Percentiles rank a stretch among this genome's conserved stretches.
These are phyloP conservation scores for Brachyistius frenatus DNA, from an alignment of 2,113 vertebrate genomes.

Conservation along the genomic window DNA sequence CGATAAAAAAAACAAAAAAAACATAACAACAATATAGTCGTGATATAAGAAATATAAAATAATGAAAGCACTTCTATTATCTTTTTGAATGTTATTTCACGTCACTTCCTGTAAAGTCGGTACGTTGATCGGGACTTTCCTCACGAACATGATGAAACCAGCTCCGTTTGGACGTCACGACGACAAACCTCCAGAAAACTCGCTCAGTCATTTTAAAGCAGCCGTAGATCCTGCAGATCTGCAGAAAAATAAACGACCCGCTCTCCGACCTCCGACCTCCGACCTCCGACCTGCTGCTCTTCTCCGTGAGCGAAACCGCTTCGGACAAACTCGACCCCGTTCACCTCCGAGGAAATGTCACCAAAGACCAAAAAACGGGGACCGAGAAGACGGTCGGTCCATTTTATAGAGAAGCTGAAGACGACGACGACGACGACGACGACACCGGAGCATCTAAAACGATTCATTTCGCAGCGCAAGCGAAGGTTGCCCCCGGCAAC, in stretches of 20 bases:
- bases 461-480: no score
- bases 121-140: no score
- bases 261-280: neutral
- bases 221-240: neutral
- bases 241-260: neutral
- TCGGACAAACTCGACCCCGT: constrained; percentile 32
- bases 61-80: neutral
- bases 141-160: neutral
- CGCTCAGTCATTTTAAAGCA: neutral
- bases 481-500: no score
- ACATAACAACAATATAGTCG: no score
- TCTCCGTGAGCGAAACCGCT: constrained; percentile 54
- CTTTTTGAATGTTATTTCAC: constrained; percentile 7
- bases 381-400: neutral
- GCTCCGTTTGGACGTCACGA: neutral
- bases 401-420: neutral
- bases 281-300: constrained; percentile 61
- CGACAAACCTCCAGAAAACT: neutral
- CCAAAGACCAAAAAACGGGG: neutral
- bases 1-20: no score
- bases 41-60: no score
- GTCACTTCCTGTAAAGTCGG: neutral
- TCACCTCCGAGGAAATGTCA: constrained; percentile 68
- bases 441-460: no score
- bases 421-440: no score